Evolutionary conservation across 2,888 invertebrate species (phyloP).

Genomic region (Heteromurus nitidus): DNA sequence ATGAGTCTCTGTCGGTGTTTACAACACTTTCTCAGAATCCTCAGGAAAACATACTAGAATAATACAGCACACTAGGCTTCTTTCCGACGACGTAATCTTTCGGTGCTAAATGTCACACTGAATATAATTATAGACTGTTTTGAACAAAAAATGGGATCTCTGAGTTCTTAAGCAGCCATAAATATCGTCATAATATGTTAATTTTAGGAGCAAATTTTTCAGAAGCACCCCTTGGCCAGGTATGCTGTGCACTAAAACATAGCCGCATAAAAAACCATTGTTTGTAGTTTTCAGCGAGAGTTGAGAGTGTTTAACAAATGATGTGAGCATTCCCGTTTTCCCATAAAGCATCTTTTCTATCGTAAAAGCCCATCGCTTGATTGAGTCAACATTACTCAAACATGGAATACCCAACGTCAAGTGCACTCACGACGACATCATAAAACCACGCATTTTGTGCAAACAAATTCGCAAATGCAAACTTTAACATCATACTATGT

Average conservation of each 20-base stretch:
- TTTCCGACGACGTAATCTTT: not conserved
- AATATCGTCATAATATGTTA: slow-evolving; percentile 11
- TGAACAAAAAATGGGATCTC: not conserved
- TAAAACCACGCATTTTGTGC: too few species aligned
- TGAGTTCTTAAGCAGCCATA: not conserved
- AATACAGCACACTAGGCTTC: not conserved
- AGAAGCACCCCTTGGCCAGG: not conserved
- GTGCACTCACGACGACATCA: not conserved
- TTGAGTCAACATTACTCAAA: slow-evolving; percentile 15
- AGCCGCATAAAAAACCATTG: too few species aligned
- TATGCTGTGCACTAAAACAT: too few species aligned
- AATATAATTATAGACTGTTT: not conserved
- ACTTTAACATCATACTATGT: too few species aligned
- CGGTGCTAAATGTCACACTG: slow-evolving; percentile 2
- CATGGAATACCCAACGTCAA: slow-evolving; percentile 15
- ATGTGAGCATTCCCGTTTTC: too few species aligned
- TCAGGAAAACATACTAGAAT: not conserved
- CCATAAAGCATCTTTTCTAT: too few species aligned
- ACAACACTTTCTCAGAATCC: slow-evolving; percentile 5
- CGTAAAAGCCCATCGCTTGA: slow-evolving; percentile 17
- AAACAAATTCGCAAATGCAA: too few species aligned
- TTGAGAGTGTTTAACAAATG: too few species aligned
- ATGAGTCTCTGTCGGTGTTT: not conserved
- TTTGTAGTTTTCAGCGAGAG: too few species aligned
- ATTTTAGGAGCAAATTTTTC: not conserved